Evolutionary conservation across 2,888 invertebrate genomes (phyloP), one percentile per base, ranked within the genome.

Genomic region (Nephrotoma appendiculata): DNA sequence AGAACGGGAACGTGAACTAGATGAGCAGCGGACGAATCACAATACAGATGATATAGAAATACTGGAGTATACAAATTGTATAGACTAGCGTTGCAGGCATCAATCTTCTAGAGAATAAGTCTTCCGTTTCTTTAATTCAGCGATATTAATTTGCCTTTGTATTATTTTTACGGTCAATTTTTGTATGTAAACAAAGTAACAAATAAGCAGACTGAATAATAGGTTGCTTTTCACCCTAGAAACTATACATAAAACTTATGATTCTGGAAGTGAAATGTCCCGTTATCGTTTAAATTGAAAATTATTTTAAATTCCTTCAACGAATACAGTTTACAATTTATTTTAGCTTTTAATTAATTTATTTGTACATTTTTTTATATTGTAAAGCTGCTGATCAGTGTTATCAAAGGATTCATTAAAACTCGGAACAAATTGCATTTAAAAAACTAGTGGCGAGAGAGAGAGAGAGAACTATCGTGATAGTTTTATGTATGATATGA

Each of bases 1-100:
- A 31, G 92, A 91, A 87, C 86, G 83, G 6, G 86, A 87, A 52
- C 71, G 48, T n/a, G 87, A 87, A 85, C 31, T 71, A 44, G 86
- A 87, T 41, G 42, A 52, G 7, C 41, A 84, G n/a, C 84, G 15
- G 6, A n/a, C 41, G 42, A 41, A 84, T 42, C 84, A 84, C 7
- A n/a, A 84, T 42, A 84, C 41, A 15, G 84, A 84, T 6, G 84
- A 84, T 42, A 84, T 84, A 15, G 84, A 84, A 84, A 84, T 84
- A 42, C 43, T 84, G n/a, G 84, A 84, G 15, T 84, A 84, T 84
- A 42, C 84, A 7, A 84, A 84, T 84, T 84, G 84, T 42, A 42
- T 84, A 42, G 71, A 71, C 31, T 71, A 71, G 71, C 71, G 31
- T 19, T 6, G 31, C 71, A 9, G 11, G 31, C 31, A 31, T 31